phyloP scores from a whole-genome alignment of 2,113 vertebrate genomes.

The Todiramphus saurophagus region DNA sequence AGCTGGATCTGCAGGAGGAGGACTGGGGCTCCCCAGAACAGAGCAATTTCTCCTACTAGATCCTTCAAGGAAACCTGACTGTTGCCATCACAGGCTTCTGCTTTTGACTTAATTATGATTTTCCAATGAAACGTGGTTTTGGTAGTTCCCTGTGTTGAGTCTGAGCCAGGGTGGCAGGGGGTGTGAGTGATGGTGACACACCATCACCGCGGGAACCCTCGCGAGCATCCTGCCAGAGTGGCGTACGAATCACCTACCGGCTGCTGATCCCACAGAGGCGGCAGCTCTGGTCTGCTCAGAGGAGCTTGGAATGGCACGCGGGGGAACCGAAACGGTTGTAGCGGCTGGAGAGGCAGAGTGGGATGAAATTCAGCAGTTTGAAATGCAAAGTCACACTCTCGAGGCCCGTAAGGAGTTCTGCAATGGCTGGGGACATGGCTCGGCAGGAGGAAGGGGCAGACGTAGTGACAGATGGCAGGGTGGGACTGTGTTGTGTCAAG shows the following conservation, averaged over 20 bases:
- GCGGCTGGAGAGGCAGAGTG: neutral
- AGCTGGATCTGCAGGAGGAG: neutral
- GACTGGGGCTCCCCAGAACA: neutral
- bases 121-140: neutral
- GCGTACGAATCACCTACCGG: accelerated
- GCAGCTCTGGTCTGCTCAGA: neutral
- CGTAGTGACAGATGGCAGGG: neutral
- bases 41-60: neutral
- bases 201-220: neutral
- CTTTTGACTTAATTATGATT: neutral
- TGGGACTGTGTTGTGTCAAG: neutral
- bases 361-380: neutral
- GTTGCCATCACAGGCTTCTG: neutral
- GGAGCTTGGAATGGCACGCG: neutral
- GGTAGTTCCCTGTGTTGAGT: neutral
- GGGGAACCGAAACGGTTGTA: accelerated
- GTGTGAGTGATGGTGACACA: neutral
- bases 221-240: neutral
- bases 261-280: neutral
- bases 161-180: neutral
- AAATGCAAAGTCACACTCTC: neutral
- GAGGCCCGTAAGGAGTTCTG: neutral
- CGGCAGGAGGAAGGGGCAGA: neutral
- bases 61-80: neutral
- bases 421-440: neutral